A percentile compares a stretch with the other conserved stretches of the same genome.
phyloP scores from a whole-genome alignment of 2,113 vertebrate genomes.

The Vulpes ferrilata region DNA sequence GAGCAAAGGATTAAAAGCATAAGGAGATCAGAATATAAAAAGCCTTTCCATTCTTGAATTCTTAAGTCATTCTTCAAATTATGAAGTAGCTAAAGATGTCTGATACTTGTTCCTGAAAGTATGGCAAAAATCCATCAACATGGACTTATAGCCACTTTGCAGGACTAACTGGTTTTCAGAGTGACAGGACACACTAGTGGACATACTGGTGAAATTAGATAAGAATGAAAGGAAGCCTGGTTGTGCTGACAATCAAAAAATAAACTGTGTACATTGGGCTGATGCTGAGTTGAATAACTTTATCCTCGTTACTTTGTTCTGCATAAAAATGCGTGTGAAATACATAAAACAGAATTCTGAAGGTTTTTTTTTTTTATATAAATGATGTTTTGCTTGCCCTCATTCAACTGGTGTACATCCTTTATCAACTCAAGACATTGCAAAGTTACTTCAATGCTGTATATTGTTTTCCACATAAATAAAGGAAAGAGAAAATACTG shows the following conservation, averaged over 20 bases:
- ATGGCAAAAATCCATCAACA: neutral
- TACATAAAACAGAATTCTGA: neutral
- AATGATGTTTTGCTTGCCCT: neutral
- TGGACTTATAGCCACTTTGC: neutral
- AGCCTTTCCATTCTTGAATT: neutral
- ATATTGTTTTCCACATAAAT: neutral
- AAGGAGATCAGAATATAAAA: neutral
- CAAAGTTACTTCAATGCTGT: neutral
- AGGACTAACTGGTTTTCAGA: neutral
- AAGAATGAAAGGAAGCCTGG: neutral
- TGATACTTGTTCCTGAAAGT: neutral
- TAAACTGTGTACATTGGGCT: neutral
- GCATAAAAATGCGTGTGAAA: neutral
- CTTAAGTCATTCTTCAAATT: slow-evolving; percentile 6
- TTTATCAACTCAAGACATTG: neutral
- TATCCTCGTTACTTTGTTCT: neutral
- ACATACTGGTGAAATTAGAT: neutral
- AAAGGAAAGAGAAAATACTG: neutral
- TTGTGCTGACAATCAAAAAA: neutral
- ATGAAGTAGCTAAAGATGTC: neutral
- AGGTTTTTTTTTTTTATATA: neutral
- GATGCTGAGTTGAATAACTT: neutral
- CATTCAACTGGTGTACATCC: neutral
- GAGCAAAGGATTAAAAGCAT: neutral
- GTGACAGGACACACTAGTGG: neutral